Evolutionary conservation across 1,140 invertebrate genomes (phyloP).

Genomic region (Platorchestia sp.): DNA sequence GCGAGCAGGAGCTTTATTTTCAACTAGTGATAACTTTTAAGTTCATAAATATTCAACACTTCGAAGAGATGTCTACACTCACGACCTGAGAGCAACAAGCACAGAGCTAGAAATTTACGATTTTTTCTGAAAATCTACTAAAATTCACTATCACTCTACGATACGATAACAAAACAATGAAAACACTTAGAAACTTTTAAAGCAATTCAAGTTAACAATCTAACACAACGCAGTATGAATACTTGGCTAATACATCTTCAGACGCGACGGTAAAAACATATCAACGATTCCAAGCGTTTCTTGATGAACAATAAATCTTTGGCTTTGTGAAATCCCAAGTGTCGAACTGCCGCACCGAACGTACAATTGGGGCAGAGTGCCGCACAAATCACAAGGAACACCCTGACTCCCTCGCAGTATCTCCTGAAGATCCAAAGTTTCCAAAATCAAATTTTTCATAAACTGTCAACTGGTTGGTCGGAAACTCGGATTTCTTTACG

Average conservation of each 20-base stretch:
- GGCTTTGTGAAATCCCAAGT: background rate
- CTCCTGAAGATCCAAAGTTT: background rate
- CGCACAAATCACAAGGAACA: background rate
- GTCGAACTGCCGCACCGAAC: background rate
- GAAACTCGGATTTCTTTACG: background rate
- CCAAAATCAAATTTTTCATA: background rate
- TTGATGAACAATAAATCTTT: background rate
- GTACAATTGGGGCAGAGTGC: background rate
- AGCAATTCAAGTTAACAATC: background rate
- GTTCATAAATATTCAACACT: background rate
- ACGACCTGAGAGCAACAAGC: background rate
- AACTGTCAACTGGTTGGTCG: background rate
- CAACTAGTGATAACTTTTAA: background rate
- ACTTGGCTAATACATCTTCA: background rate
- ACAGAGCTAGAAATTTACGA: background rate
- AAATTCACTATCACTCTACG: background rate
- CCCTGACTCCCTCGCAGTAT: background rate
- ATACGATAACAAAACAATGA: background rate
- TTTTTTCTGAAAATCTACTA: background rate
- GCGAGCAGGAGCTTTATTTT: background rate
- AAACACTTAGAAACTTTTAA: background rate
- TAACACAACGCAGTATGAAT: background rate
- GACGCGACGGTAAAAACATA: background rate
- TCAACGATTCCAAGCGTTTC: background rate
- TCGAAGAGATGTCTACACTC: background rate